Evolutionary conservation across 2,888 invertebrate genomes (phyloP).

Genomic region (Therioaphis trifolii): DNA sequence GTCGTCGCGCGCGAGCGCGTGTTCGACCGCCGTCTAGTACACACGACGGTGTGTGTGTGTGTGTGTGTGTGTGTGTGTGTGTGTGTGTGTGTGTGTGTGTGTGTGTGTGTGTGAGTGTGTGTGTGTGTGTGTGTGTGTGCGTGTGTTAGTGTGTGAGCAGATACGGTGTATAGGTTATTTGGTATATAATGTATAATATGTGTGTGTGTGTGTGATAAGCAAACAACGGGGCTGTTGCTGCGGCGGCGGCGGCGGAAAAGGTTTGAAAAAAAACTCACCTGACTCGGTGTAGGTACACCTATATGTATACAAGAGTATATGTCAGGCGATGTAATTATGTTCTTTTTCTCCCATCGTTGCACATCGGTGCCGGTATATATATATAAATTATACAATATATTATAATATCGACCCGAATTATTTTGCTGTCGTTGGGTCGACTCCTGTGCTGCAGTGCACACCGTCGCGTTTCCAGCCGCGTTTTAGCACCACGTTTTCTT

Average conservation of each 20-base stretch:
- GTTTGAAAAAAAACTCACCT: not conserved
- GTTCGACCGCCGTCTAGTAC: not conserved
- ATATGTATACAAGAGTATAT: too few species aligned
- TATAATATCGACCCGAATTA: slow-evolving; percentile 41
- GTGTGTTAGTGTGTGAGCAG: not conserved
- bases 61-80: not conserved
- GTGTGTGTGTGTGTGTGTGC: not conserved
- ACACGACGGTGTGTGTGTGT: not conserved
- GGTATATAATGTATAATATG: not conserved
- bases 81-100: not conserved
- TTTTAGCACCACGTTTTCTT: not conserved
- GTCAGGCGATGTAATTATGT: not conserved
- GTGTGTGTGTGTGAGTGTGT: not conserved
- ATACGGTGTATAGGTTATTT: too few species aligned
- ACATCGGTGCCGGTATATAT: not conserved
- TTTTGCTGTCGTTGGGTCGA: not conserved
- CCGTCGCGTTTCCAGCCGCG: not conserved
- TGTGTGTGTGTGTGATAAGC: too few species aligned
- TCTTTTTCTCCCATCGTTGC: not conserved
- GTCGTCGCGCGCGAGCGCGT: slow-evolving; percentile 9
- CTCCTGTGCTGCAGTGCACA: too few species aligned
- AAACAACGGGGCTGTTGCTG: not conserved
- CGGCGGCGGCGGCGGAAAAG: not conserved
- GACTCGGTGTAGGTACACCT: not conserved
- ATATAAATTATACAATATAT: not conserved